A percentile compares a stretch with the other conserved stretches of the same genome.
Conservation (phyloP, 64 coral and sea anemone genomes). For the Stylophora pistillata region DNA sequence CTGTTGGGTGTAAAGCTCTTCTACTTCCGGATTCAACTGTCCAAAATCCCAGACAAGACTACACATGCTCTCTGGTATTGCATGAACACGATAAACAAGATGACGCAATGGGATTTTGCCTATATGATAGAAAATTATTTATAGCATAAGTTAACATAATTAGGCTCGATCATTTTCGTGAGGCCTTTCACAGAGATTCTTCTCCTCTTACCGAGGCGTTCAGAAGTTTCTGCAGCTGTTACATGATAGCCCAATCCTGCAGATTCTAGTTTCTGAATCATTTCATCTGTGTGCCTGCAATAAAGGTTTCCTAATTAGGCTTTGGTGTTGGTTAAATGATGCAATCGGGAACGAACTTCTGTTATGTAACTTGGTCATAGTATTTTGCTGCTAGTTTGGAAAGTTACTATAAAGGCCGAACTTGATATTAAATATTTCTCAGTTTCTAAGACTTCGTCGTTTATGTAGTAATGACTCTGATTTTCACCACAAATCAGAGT, state of each 20-base stretch:
- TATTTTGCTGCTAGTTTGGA: neutral
- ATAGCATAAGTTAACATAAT: no score
- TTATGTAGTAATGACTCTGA: no score
- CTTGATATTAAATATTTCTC: no score
- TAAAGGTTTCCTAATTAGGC: neutral
- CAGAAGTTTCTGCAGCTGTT: slow-evolving; percentile 48
- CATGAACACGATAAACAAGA: slow-evolving; percentile 79
- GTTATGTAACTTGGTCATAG: neutral
- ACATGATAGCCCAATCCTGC: slow-evolving; percentile 76
- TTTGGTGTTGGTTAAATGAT: neutral
- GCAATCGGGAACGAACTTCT: neutral
- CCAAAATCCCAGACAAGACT: slow-evolving; percentile 84
- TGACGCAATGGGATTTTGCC: slow-evolving; percentile 72
- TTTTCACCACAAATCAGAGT: no score
- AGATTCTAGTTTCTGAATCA: slow-evolving; percentile 75
- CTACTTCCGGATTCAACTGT: slow-evolving; percentile 61
- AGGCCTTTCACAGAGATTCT: no score
- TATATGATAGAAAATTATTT: neutral
- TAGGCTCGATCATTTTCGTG: no score
- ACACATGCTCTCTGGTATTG: slow-evolving; percentile 70
- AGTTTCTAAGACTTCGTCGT: no score
- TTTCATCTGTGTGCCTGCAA: slow-evolving; percentile 54
- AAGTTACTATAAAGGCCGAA: no score
- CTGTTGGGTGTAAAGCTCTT: slow-evolving; percentile 60
- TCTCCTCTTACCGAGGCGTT: slow-evolving; percentile 44